Base-by-base conservation (phyloP, 1,140 invertebrate species). In the Acromyrmex echinatior region DNA sequence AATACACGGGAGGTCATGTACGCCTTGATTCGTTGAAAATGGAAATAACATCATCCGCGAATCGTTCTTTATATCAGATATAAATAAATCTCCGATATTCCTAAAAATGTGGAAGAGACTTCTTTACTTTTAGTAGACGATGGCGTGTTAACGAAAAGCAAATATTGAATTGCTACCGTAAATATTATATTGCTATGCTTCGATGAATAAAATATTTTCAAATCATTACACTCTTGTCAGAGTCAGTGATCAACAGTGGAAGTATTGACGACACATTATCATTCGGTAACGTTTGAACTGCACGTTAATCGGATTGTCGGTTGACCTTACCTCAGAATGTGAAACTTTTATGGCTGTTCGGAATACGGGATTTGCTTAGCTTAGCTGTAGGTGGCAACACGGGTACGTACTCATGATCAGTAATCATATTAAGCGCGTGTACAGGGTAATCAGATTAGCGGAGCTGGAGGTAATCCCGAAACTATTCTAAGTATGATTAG, bases 401-500 rank as follows among this genome's bases (percentile, higher is more conserved):
- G 94, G 92, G 92, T 93, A 93, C 94, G 91, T 92, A 93, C 94
- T 95, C 94, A 95, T 95, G 94, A 95, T 95, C 95, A 94, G 94
- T 95, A 95, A 95, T 95, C 95, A 95, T 95, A 95, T 95, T 95
- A 95, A 95, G 94, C 95, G 94, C 93, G 94, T 95, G 95, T 95
- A 95, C 93, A 91, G 91, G 92, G 92, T 95, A 95, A 95, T 95
- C 95, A 95, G 95, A 95, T 95, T 95, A 95, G 94, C 91, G 94
- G 93, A 94, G 94, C 93, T 93, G 93, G 93, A 93, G 94, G 93
- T 95, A 95, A 95, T 95, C 95, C 94, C 92, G 95, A 95, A 95
- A 95, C 95, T 95, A 95, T 95, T 95, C 95, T 95, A 95, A 95
- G 95, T 95, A 95, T 95, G 94, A 95, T 95, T 95, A 95, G 95